These are phyloP conservation scores for Litoditis marina DNA, from an alignment of 2,888 invertebrate genomes.

Conservation along the genomic window DNA sequence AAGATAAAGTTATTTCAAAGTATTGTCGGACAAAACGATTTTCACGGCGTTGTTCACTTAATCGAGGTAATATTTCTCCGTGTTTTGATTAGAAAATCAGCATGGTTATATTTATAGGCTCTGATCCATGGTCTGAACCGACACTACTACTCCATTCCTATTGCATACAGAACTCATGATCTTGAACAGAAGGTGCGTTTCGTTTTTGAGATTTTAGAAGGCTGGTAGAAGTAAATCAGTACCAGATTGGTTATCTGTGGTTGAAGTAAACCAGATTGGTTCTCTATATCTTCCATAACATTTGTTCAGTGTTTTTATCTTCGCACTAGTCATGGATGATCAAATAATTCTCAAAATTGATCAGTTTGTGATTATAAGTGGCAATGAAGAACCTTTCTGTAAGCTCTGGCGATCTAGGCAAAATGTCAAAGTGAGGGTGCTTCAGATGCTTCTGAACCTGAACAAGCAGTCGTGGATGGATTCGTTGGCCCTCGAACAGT, in stretches of 20 bases:
- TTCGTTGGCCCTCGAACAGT: slow-evolving; percentile 83
- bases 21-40: no score
- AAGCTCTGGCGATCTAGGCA: no score
- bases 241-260: no score
- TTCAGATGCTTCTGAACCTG: slow-evolving; percentile 85
- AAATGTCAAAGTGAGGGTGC: slow-evolving; percentile 19
- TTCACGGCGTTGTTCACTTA: neutral
- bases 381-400: no score
- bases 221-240: neutral
- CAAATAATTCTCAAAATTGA: no score
- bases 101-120: slow-evolving; percentile 70
- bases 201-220: neutral
- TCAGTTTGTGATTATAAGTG: no score
- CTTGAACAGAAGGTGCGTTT: slow-evolving; percentile 79
- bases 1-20: neutral
- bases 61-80: no score
- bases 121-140: slow-evolving; percentile 96
- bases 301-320: no score
- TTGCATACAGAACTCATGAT: slow-evolving; percentile 97
- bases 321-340: no score
- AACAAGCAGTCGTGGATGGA: slow-evolving; percentile 99
- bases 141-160: slow-evolving; percentile 98
- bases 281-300: no score
- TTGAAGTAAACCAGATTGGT: neutral
- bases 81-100: no score